Conservation (phyloP, 2,888 invertebrate genomes). For the Pimpla rufipes region DNA sequence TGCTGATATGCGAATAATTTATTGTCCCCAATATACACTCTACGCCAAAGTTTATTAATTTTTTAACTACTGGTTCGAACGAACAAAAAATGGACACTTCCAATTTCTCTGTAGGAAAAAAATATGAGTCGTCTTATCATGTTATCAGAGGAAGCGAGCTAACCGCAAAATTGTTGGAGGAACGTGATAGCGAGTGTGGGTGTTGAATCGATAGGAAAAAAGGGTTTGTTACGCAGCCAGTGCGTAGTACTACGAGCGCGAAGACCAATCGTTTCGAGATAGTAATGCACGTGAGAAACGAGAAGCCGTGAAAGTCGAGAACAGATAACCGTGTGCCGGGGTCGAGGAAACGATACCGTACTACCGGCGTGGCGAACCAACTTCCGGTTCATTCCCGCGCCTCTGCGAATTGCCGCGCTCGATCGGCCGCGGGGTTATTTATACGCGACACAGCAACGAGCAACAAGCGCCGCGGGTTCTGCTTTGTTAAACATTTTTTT, state of each 20-base stretch:
- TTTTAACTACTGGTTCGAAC: not conserved
- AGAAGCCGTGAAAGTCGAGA: constrained; percentile 66
- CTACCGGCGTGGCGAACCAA: constrained; percentile 60
- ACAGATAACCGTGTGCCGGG: constrained; percentile 65
- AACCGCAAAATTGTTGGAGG: constrained; percentile 73
- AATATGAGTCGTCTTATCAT: constrained; percentile 51
- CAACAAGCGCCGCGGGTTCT: not conserved
- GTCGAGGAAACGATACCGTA: constrained; percentile 68
- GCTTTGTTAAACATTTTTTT: constrained; percentile 51
- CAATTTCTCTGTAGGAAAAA: constrained; percentile 11
- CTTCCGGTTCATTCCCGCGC: constrained; percentile 61
- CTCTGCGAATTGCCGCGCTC: not conserved
- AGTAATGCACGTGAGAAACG: constrained; percentile 71
- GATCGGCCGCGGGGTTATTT: not conserved
- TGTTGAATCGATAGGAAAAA: constrained; percentile 71
- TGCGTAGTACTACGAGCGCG: constrained; percentile 34
- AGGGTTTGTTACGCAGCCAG: constrained; percentile 34
- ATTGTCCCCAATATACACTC: not conserved
- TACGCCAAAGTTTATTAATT: not conserved
- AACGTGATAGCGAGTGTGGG: constrained; percentile 71
- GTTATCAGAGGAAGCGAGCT: constrained; percentile 71
- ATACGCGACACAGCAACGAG: not conserved
- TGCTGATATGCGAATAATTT: not conserved
- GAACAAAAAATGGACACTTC: not conserved
- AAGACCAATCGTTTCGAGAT: constrained; percentile 63